A percentile compares a stretch with the other conserved stretches of the same genome.
phyloP scores from a whole-genome alignment of 2,888 invertebrate genomes.

The Electrophaes corylata region DNA sequence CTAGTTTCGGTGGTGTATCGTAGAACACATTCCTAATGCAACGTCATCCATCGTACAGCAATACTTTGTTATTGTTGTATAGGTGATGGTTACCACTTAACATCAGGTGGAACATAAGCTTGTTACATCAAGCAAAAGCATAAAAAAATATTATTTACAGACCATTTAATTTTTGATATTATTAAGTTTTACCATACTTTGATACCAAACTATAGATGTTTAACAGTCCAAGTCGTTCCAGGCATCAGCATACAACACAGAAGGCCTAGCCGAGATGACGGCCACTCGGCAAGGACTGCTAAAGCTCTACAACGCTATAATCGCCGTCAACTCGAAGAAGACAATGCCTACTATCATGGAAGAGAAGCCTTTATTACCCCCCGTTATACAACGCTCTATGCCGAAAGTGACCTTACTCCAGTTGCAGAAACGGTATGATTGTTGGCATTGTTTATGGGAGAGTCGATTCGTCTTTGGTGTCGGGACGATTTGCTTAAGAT shows the following conservation, averaged over 20 bases:
- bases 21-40: no score
- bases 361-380: conserved; percentile 68
- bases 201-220: no score
- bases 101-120: no score
- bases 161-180: no score
- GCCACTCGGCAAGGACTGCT: conserved; percentile 85
- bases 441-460: neutral
- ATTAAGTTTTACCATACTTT: no score
- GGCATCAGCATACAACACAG: conserved; percentile 83
- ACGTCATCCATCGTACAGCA: no score
- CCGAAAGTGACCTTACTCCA: conserved; percentile 76
- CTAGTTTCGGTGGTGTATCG: no score
- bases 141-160: no score
- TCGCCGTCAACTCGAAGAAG: conserved; percentile 85
- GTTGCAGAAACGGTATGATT: conserved; percentile 73
- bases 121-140: no score
- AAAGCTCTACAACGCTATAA: conserved; percentile 86
- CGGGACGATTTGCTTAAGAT: neutral
- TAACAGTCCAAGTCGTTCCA: no score
- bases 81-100: no score
- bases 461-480: neutral
- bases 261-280: conserved; percentile 85
- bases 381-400: conserved; percentile 62
- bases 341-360: conserved; percentile 82
- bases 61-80: no score